Base-by-base conservation (phyloP, 2,113 vertebrate genomes). In the Gallinago jamesoni region DNA sequence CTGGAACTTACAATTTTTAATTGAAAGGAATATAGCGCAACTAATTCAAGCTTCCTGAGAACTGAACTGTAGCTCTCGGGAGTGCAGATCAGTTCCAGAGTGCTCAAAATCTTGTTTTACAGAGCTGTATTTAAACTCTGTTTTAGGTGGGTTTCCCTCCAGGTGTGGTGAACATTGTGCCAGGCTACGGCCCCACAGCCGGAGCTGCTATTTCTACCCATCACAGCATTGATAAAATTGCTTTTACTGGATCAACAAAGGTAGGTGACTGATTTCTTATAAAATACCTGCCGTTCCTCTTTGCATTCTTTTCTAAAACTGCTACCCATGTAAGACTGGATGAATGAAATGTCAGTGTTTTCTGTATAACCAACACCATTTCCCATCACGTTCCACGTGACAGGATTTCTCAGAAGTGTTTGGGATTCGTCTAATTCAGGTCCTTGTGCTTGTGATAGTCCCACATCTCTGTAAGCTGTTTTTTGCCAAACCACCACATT, bases 161-260 rank as follows among this genome's bases (percentile, higher is more conserved):
- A 6, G 99, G 99, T 30, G 99, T 99, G 56, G 99, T 99, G 84
- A 99, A 99, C 96, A 99, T 99, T 14, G 97, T 99, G 67, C 99
- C 99, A 22, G 99, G 99, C 47, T 99, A 99, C 0, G 99, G 99
- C 24, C 98, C 98, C 45, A 99, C 98, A 9, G 99, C 98, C 9
- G 99, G 99, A 56, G 99, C 99, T 27, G 99, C 99, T 5, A 99
- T 99, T 73, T 98, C 99, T 63, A 98, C 96, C 47, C 99, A 99
- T 92, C 99, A 98, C 83, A 98, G 97, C 81, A 97, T 99, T 30
- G 98, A 98, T 97, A 99, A 99, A 97, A 98, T 99, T 69, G 99
- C 99, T 35, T 99, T 99, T 97, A 99, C 99, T 2, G 99, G 99
- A 8, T 99, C 99, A 23, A 99, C 98, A 48, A 97, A 99, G 98